Evolutionary conservation across 2,113 vertebrate genomes (phyloP).

Genomic region (Xenotilapia longispinis): DNA sequence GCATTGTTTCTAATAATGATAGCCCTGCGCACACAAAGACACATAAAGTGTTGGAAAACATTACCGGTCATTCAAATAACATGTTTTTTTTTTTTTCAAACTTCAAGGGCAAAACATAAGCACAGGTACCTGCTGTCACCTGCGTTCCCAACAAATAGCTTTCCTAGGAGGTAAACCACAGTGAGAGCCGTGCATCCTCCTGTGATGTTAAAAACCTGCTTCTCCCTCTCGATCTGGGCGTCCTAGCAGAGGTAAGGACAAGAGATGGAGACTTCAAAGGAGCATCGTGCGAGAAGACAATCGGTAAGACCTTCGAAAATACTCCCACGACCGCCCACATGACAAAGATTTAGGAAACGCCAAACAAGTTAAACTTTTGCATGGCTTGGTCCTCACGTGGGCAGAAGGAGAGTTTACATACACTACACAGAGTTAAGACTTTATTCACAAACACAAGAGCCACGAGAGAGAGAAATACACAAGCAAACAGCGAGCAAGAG

Average conservation of each 20-base stretch:
- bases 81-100: background rate
- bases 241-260: conserved; percentile 71
- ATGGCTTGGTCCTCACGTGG: background rate
- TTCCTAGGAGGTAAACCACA: conserved; percentile 86
- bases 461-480: background rate
- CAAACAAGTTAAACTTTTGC: background rate
- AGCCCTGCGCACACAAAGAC: conserved; percentile 72
- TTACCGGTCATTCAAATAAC: fast-evolving
- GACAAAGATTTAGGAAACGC: background rate
- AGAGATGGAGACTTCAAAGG: background rate
- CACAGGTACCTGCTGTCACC: conserved; percentile 89
- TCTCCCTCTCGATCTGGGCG: conserved; percentile 87
- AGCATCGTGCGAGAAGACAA: background rate
- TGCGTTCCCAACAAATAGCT: conserved; percentile 91
- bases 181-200: conserved; percentile 91
- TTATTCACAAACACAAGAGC: background rate
- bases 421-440: background rate
- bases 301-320: background rate
- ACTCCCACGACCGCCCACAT: background rate
- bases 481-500: background rate
- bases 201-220: conserved; percentile 79
- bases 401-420: background rate
- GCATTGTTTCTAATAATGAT: conserved; percentile 89
- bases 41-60: background rate
- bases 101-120: background rate